phyloP scores from a whole-genome alignment of 2,888 invertebrate genomes.

The Sepiola atlantica region DNA sequence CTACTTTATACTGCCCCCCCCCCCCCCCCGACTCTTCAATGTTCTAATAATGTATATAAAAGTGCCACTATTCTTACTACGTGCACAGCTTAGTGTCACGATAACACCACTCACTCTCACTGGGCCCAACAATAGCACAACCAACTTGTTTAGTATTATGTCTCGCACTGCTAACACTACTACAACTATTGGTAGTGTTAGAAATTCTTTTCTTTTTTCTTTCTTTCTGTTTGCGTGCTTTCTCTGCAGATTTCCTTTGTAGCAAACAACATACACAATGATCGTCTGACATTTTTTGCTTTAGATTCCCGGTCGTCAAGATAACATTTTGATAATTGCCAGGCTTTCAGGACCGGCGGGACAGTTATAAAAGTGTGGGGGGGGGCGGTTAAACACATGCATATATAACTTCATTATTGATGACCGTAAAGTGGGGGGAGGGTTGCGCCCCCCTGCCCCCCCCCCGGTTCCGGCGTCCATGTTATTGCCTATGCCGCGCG shows the following conservation, averaged over 20 bases:
- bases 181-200: too few relatives aligned
- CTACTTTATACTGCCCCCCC: neutral
- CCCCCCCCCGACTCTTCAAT: neutral
- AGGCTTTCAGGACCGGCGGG: too few relatives aligned
- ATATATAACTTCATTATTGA: too few relatives aligned
- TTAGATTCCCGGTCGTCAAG: too few relatives aligned
- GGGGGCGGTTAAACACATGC: too few relatives aligned
- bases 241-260: neutral
- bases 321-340: too few relatives aligned
- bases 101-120: neutral
- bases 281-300: too few relatives aligned
- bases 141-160: neutral
- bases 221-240: neutral
- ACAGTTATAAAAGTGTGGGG: too few relatives aligned
- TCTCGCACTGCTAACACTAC: neutral
- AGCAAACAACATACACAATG: neutral
- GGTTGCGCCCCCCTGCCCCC: too few relatives aligned
- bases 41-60: neutral
- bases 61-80: neutral
- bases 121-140: neutral
- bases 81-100: neutral
- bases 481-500: too few relatives aligned
- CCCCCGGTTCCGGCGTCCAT: too few relatives aligned
- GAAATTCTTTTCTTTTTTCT: neutral
- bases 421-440: too few relatives aligned